phyloP scores from a whole-genome alignment of 2,113 vertebrate genomes.

The Rhinoderma darwinii region DNA sequence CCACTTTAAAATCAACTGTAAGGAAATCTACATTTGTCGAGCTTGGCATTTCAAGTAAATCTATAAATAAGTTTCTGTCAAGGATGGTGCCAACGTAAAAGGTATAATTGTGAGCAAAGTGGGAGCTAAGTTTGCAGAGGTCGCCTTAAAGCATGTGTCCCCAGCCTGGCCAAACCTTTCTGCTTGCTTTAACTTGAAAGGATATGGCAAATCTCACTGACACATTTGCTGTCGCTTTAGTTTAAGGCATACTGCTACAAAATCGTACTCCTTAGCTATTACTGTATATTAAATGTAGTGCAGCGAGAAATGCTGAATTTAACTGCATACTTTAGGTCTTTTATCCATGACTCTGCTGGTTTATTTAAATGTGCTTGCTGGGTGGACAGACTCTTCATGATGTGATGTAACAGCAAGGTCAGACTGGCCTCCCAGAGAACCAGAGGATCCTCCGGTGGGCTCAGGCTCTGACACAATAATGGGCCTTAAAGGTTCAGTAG shows the following conservation, averaged over 20 bases:
- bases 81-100: conserved; percentile 15
- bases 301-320: neutral
- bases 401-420: too few relatives aligned
- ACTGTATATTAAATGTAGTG: neutral
- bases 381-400: too few relatives aligned
- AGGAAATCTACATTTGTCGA: conserved; percentile 22
- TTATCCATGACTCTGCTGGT: too few relatives aligned
- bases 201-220: neutral
- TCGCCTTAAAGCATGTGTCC: neutral
- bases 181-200: neutral
- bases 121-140: neutral
- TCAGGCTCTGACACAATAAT: too few relatives aligned
- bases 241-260: neutral
- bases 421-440: too few relatives aligned
- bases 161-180: neutral
- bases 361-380: too few relatives aligned
- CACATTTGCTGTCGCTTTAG: neutral
- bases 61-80: conserved; percentile 39
- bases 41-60: conserved; percentile 13
- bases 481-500: too few relatives aligned
- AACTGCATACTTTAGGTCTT: neutral
- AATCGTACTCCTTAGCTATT: neutral
- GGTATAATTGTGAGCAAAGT: conserved; percentile 22
- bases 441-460: too few relatives aligned
- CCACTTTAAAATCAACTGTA: conserved; percentile 30